phyloP scores from a whole-genome alignment of 2,888 invertebrate species.

The Drosophila paramelanica region DNA sequence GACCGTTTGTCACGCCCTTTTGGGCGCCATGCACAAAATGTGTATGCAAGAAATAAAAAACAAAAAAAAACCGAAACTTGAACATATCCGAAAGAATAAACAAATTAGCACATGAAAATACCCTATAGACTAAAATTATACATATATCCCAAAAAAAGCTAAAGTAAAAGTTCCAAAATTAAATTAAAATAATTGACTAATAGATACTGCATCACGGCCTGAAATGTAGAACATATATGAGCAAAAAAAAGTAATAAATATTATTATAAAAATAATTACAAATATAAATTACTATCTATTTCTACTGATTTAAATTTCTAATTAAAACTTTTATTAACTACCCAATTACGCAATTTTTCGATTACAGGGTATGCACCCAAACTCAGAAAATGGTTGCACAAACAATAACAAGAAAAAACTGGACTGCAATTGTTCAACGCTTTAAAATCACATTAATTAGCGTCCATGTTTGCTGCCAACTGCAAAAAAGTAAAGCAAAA shows the following conservation, averaged over 20 bases:
- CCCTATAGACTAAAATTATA: too few species aligned
- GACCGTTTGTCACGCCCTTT: slow-evolving; percentile 51
- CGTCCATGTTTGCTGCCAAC: slow-evolving; percentile 51
- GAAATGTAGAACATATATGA: too few species aligned
- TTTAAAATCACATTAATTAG: slow-evolving; percentile 66
- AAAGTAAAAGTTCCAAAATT: too few species aligned
- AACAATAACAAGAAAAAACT: background rate
- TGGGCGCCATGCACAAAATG: slow-evolving; percentile 48
- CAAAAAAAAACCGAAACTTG: background rate
- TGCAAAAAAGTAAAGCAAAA: slow-evolving; percentile 19
- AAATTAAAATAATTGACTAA: too few species aligned
- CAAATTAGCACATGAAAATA: background rate
- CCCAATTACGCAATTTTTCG: background rate
- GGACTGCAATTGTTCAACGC: slow-evolving; percentile 50
- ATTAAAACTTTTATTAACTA: too few species aligned
- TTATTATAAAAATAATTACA: too few species aligned
- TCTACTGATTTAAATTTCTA: too few species aligned
- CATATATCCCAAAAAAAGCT: too few species aligned
- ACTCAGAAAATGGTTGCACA: slow-evolving; percentile 6
- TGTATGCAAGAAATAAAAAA: slow-evolving; percentile 9
- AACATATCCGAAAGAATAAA: background rate
- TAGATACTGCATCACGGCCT: too few species aligned
- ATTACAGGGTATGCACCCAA: slow-evolving; percentile 3
- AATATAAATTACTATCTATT: too few species aligned
- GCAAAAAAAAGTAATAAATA: too few species aligned